Evolutionary conservation across 2,113 vertebrate species (phyloP), one percentile per base, ranked within the genome.

Genomic region (Spizaetus ornatus): DNA sequence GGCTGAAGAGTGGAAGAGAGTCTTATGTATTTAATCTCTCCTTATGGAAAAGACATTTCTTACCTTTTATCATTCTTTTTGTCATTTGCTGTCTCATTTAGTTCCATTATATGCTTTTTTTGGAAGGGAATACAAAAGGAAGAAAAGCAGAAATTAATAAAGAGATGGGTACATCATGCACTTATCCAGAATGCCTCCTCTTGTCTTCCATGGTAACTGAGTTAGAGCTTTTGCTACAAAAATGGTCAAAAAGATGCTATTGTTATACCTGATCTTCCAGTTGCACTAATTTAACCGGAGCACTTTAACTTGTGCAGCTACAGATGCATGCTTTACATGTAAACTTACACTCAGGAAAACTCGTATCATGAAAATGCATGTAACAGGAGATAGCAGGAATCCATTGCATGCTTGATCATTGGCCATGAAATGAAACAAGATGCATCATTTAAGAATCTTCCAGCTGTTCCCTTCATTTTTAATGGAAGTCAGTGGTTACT

Each of bases 321-420:
- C 8, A 83, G 43, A 43, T 58, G 63, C 16, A 7, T 29, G 36
- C 45, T 90, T 53, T 47, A 25, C 45, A 7, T 6, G 31, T 20
- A 40, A 86, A 72, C 4, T 72, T 45, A 34, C 18, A 26, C 6
- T 26, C 13, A 26, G 43, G 23, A 87, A 81, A 84, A 61, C 6
- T 17, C 23, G 9, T 8, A 10, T n/a, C 11, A 34, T 38, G 13
- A 82, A 90, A 82, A 59, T 50, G 13, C 40, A 70, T 34, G 40
- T 52, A 84, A 61, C 9, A 58, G 63, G 23, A 17, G 7, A 29
- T 1, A 48, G 43, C 13, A 65, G 45, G 42, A 78, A 74, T 18
- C 19, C n/a, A 53, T 55, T 0, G 1, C 3, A 15, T 10, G 16
- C 38, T 53, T 29, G 23, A 50, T 4, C 8, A 43, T 9, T 62